These are phyloP conservation scores for Phasianus colchicus DNA, from an alignment of 2,113 vertebrate genomes.

Conservation along the genomic window DNA sequence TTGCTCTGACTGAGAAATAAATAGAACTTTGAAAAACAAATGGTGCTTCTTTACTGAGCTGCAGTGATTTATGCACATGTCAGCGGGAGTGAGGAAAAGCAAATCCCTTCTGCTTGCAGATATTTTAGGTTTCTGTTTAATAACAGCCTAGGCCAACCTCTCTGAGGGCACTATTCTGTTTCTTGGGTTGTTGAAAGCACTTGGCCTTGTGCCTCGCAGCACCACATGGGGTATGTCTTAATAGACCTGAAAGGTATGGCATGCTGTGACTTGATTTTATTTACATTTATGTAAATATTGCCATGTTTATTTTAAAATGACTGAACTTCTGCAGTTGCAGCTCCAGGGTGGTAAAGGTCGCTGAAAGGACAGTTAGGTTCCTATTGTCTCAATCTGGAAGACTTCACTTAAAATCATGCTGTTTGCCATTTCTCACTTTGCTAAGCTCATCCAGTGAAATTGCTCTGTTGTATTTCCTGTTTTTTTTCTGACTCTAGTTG, in stretches of 20 bases:
- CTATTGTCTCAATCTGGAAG: background rate
- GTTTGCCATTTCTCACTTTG: background rate
- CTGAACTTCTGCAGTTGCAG: background rate
- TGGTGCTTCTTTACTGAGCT: background rate
- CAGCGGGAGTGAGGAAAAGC: background rate
- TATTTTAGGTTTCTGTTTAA: background rate
- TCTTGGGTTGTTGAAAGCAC: constrained; percentile 32
- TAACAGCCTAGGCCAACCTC: background rate
- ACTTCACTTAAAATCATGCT: background rate
- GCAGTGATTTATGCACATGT: background rate
- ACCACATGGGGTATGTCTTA: constrained; percentile 8
- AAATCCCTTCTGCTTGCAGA: constrained; percentile 10
- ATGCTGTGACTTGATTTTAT: constrained; percentile 32
- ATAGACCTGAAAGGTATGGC: constrained; percentile 19
- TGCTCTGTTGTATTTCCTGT: background rate
- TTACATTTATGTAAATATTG: constrained; percentile 44
- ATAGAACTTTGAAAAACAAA: background rate
- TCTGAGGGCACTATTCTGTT: background rate
- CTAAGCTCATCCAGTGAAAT: background rate
- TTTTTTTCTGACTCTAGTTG: background rate
- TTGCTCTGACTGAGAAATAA: constrained; percentile 8
- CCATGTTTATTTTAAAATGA: constrained; percentile 17
- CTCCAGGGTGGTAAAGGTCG: background rate
- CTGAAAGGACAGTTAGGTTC: constrained; percentile 4
- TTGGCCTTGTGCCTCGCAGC: constrained; percentile 28